Conservation (phyloP, 2,113 vertebrate genomes). For the Nycticryphes semicollaris region DNA sequence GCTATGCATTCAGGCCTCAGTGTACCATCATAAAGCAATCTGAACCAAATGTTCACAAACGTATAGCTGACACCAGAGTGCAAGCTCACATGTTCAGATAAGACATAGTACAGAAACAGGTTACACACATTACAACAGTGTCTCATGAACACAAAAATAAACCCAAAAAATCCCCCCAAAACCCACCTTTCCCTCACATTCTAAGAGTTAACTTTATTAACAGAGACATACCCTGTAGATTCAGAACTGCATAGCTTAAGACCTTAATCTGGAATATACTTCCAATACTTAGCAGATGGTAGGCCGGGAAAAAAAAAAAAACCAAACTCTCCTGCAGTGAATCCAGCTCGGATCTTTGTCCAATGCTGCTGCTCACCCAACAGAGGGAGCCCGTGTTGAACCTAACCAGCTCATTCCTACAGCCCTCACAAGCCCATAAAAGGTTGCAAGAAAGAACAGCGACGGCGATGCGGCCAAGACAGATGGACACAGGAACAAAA, state of each 20-base stretch:
- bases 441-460: not conserved
- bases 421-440: not conserved
- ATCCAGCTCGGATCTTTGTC: not conserved
- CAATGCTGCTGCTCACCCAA: not conserved
- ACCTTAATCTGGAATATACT: not conserved
- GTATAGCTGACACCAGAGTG: not conserved
- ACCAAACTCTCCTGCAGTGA: accelerated
- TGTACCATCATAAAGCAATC: not conserved
- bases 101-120: not conserved
- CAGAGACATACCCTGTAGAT: not conserved
- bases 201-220: not conserved
- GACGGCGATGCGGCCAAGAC: accelerated
- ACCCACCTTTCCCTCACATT: too few relatives aligned
- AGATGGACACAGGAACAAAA: not conserved
- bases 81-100: not conserved
- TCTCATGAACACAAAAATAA: accelerated
- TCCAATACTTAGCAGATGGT: not conserved
- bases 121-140: not conserved
- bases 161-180: too few relatives aligned
- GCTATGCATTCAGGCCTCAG: not conserved
- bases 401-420: not conserved
- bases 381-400: not conserved
- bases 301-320: too few relatives aligned
- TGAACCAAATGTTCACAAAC: not conserved
- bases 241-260: not conserved